Conservation (phyloP, 2,113 vertebrate species). For the Collichthys lucidus region DNA sequence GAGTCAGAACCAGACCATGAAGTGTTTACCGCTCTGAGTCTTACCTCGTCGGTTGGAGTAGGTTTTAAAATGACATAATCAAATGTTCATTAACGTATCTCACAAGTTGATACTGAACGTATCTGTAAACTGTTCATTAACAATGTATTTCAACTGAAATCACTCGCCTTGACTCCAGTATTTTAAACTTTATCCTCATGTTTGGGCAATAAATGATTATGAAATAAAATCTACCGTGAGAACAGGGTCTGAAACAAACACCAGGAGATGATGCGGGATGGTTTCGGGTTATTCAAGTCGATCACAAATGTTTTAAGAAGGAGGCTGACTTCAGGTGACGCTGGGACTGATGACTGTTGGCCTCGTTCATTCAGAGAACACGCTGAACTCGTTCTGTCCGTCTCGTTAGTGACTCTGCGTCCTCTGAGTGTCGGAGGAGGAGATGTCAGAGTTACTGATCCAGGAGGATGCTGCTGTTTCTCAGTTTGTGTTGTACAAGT, state of each 20-base stretch:
- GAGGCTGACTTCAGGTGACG: slow-evolving; percentile 26
- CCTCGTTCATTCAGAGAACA: neutral
- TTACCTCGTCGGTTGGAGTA: neutral
- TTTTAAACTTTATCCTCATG: too few relatives aligned
- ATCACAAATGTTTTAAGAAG: neutral
- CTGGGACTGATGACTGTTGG: neutral
- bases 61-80: too few relatives aligned
- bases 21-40: neutral
- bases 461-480: neutral
- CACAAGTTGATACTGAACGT: too few relatives aligned
- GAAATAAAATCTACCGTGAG: too few relatives aligned
- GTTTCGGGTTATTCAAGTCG: too few relatives aligned
- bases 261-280: too few relatives aligned
- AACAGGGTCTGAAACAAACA: too few relatives aligned
- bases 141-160: too few relatives aligned
- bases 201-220: too few relatives aligned
- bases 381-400: slow-evolving; percentile 2
- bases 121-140: too few relatives aligned
- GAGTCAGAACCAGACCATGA: neutral
- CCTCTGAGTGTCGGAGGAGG: slow-evolving; percentile 17
- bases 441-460: neutral
- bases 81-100: too few relatives aligned
- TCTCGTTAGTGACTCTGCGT: slow-evolving; percentile 9
- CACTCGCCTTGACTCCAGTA: too few relatives aligned
- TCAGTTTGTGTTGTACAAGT: neutral